These are phyloP conservation scores for Telmatochromis brachygnathus DNA, from an alignment of 2,113 vertebrate genomes.

Conservation along the genomic window DNA sequence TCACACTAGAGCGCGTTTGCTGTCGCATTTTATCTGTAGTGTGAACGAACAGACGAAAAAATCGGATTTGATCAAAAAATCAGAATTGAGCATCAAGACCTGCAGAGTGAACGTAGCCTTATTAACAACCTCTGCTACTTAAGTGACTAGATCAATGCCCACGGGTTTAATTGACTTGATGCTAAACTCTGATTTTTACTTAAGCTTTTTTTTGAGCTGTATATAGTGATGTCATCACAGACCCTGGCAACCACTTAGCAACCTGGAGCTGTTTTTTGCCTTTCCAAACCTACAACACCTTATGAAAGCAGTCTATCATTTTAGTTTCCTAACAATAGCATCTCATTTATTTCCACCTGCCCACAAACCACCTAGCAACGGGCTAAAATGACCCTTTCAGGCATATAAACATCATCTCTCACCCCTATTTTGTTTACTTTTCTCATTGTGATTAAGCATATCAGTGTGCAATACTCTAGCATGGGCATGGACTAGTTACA, in stretches of 20 bases:
- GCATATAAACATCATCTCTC: fast-evolving
- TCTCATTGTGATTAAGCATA: neutral
- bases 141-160: fast-evolving
- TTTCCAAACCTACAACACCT: fast-evolving
- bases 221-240: neutral
- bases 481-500: neutral
- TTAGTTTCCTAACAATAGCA: neutral
- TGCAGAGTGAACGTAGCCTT: neutral
- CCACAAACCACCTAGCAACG: neutral
- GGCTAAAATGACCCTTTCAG: neutral
- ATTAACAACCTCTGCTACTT: neutral
- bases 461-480: neutral
- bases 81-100: fast-evolving
- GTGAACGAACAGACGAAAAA: too few relatives aligned
- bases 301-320: neutral
- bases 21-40: fast-evolving
- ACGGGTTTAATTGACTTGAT: neutral
- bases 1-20: too few relatives aligned
- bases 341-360: neutral
- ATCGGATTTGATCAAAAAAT: fast-evolving
- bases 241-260: neutral
- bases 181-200: neutral
- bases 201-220: neutral
- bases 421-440: neutral
- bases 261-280: neutral